These are phyloP conservation scores for Clusia tigrina DNA, from an alignment of 2,888 invertebrate species.

Conservation along the genomic window DNA sequence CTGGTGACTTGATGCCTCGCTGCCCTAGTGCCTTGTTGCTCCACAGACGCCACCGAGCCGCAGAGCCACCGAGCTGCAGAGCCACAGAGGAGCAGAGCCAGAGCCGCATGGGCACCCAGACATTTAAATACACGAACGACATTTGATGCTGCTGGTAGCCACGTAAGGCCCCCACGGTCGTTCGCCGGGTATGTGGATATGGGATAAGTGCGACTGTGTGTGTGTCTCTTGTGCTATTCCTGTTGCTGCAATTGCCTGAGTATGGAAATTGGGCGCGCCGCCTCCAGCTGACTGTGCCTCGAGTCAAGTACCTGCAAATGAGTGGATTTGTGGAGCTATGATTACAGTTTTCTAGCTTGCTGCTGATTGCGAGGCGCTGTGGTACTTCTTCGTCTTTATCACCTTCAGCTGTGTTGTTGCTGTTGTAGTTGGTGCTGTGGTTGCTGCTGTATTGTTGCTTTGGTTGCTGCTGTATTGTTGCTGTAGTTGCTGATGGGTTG, in stretches of 20 bases:
- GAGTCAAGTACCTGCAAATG: not conserved
- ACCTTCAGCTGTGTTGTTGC: not conserved
- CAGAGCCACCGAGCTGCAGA: slow-evolving; percentile 15
- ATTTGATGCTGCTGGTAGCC: slow-evolving; percentile 27
- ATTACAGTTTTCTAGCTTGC: not conserved
- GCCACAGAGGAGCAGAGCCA: slow-evolving; percentile 24
- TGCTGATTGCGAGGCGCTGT: slow-evolving; percentile 7
- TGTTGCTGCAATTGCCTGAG: not conserved
- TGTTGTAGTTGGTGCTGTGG: not conserved
- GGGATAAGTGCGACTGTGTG: not conserved
- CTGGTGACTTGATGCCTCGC: slow-evolving; percentile 59
- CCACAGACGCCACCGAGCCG: slow-evolving; percentile 50
- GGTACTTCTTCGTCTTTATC: not conserved
- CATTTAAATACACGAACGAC: slow-evolving; percentile 41
- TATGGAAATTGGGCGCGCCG: not conserved
- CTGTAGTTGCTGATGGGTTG: not conserved
- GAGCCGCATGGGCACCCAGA: slow-evolving; percentile 23
- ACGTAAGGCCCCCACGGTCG: not conserved
- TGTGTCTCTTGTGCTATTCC: not conserved
- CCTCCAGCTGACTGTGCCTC: not conserved
- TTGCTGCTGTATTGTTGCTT: not conserved
- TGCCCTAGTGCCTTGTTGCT: slow-evolving; percentile 61
- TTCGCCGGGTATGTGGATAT: no score
- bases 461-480: not conserved
- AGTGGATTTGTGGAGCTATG: slow-evolving; percentile 29